phyloP scores from a whole-genome alignment of 2,888 invertebrate genomes.

The Synergus itoensis region DNA sequence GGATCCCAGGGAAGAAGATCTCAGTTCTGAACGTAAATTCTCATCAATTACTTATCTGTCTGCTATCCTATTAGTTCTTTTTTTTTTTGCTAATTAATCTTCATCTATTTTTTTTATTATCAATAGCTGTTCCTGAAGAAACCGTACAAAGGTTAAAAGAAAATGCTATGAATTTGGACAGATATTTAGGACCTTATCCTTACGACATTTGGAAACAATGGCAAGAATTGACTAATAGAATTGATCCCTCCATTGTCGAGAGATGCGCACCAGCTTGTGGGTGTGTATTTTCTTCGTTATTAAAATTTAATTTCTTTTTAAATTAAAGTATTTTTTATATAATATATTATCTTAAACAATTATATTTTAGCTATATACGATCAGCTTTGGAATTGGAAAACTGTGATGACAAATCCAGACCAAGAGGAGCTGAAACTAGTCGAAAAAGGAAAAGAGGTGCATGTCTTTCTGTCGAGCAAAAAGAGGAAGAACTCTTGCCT shows the following conservation, averaged over 20 bases:
- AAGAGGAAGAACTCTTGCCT: conserved; percentile 89
- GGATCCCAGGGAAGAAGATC: conserved; percentile 88
- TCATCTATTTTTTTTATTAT: conserved; percentile 44
- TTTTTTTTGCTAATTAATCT: not conserved
- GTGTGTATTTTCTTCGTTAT: conserved; percentile 59
- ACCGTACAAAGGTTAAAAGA: conserved; percentile 83
- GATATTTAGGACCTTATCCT: conserved; percentile 93
- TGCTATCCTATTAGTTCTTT: conserved; percentile 14
- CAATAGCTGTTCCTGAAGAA: conserved; percentile 81
- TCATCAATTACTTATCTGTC: not conserved
- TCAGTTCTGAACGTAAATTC: conserved; percentile 79
- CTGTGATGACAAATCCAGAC: conserved; percentile 85
- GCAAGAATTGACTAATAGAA: conserved; percentile 85
- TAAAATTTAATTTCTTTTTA: not conserved
- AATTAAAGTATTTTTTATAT: not conserved
- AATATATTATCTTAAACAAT: not conserved
- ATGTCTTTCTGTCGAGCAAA: conserved; percentile 80
- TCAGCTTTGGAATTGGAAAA: conserved; percentile 90
- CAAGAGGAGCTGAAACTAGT: conserved; percentile 79
- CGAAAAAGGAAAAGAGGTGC: conserved; percentile 76
- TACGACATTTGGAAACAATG: conserved; percentile 93
- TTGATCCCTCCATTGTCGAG: conserved; percentile 76
- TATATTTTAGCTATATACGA: conserved; percentile 80
- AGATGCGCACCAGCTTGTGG: conserved; percentile 87
- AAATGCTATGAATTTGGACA: conserved; percentile 87